Conservation (phyloP, 2,888 invertebrate species). For the Smittia sp. region DNA sequence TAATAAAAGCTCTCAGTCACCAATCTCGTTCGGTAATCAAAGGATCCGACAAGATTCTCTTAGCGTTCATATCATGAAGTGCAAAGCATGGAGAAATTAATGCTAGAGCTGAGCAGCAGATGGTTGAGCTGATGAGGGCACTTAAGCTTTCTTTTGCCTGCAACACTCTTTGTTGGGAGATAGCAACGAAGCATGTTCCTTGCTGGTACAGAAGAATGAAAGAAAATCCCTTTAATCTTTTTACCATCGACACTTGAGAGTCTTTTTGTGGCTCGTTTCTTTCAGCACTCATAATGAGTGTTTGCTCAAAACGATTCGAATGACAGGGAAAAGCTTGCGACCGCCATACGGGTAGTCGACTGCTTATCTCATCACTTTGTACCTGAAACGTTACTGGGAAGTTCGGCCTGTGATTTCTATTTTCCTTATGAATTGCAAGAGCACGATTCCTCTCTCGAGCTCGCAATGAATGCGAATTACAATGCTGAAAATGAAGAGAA, state of each 20-base stretch:
- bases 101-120: neutral
- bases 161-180: neutral
- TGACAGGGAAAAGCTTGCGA: no score
- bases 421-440: neutral
- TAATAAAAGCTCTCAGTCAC: no score
- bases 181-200: neutral
- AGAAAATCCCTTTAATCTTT: conserved; percentile 3
- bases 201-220: neutral
- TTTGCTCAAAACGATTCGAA: neutral
- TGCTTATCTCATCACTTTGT: no score
- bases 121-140: neutral
- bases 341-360: neutral
- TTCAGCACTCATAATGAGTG: neutral
- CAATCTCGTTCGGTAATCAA: no score
- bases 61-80: no score
- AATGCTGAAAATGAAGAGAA: neutral
- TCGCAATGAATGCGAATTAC: neutral
- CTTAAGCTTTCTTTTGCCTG: neutral
- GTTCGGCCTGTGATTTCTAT: neutral
- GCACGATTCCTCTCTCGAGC: neutral
- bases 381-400: neutral
- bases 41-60: no score
- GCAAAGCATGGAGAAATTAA: neutral
- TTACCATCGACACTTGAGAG: neutral
- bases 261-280: neutral